Evolutionary conservation across 2,888 invertebrate genomes (phyloP).

Genomic region (Xylocampa areola): DNA sequence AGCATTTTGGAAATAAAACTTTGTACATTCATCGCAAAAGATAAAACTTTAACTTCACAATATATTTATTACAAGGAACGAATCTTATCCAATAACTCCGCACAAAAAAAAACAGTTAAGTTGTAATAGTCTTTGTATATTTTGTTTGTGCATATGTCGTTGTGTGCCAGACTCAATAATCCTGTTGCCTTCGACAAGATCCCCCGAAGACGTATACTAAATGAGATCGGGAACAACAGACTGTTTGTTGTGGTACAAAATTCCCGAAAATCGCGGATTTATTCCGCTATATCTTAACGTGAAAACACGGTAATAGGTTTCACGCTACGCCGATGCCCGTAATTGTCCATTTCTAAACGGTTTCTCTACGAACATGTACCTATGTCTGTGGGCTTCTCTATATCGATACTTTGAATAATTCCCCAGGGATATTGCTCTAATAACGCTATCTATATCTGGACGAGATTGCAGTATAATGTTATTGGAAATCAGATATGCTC

Average conservation of each 20-base stretch:
- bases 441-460: conserved; percentile 20
- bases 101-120: conserved; percentile 22
- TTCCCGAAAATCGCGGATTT: conserved; percentile 17
- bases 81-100: neutral
- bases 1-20: neutral
- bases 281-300: conserved; percentile 6
- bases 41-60: neutral
- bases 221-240: conserved; percentile 37
- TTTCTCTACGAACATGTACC: no score
- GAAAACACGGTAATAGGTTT: conserved; percentile 32
- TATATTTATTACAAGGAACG: conserved; percentile 3
- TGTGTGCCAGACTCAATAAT: conserved; percentile 23
- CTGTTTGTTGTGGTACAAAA: conserved; percentile 1
- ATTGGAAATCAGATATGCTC: conserved; percentile 24
- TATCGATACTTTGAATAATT: conserved; percentile 1
- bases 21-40: neutral
- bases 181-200: conserved; percentile 21
- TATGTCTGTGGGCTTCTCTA: neutral
- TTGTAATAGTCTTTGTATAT: conserved; percentile 29
- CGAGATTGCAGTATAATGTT: conserved; percentile 26
- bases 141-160: conserved; percentile 8
- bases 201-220: conserved; percentile 27
- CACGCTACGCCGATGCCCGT: conserved; percentile 22
- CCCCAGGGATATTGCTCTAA: conserved; percentile 30
- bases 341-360: conserved; percentile 28